Evolutionary conservation across 1,140 invertebrate species (phyloP), one percentile per base, ranked within the genome.

Genomic region (Lordiphosa clarofinis): DNA sequence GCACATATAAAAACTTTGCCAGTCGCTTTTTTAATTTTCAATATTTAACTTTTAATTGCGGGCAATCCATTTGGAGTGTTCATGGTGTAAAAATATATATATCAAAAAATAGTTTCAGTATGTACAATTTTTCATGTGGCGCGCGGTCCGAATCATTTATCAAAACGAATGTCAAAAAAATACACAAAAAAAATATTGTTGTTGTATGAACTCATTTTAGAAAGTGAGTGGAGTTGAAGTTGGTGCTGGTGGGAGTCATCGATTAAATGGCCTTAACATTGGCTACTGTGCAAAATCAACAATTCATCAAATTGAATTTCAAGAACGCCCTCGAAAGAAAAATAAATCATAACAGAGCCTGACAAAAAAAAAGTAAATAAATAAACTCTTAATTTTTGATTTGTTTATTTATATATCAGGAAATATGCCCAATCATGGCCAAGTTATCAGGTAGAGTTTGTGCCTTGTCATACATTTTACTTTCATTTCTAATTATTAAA

Each of bases 31-130:
- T 82, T 82, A 82, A 84, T 82, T 82, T 82, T 70, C 64, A 82
- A 78, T 86, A 57, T 78, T 82, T 78, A 84, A 82, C 68, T 84
- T 82, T 82, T 82, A 82, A 82, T 82, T 82, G 73, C 73, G 56
- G 54, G 78, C 78, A 82, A 82, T 82, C 78, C 73, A 82, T 82
- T 84, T 73, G 70, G 47, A 69, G 62, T 59, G 73, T 66, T 42
- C 33, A 37, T 21, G 39, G 40, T 69, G 69, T 58, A 65, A 78
- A 73, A 31, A 31, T 31, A 49, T 35, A 82, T 68, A 66, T 82
- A 82, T 82, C 71, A 60, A 72, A 81, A 65, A 62, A 81, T 71
- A 73, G 65, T 67, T 73, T 35, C 38, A 50, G 52, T 64, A 39
- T 39, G 36, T 39, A 42, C 48, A 42, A 48, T 64, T 63, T 64